Evolutionary conservation across 2,888 invertebrate species (phyloP), one percentile per base, ranked within the genome.

Genomic region (Acanthosepion pharaonis): DNA sequence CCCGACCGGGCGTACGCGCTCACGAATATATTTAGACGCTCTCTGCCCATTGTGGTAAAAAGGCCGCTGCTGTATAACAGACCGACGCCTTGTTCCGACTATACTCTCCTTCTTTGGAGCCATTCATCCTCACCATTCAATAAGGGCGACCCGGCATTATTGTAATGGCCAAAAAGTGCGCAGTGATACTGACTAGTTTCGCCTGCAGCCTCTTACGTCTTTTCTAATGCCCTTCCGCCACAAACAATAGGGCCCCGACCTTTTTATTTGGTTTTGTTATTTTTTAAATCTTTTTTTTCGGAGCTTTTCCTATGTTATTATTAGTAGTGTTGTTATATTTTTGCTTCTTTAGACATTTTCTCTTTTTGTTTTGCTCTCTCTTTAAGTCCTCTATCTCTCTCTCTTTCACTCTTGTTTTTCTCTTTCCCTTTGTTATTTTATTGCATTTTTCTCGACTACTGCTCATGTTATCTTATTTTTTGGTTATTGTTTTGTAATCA

Each of bases 101-200:
- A 28, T 78, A 78, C n/a, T 78, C 78, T 78, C 8, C 78, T 78
- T 78, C 78, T 78, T 78, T 78, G 78, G 78, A 78, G n/a, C n/a
- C 78, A 78, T 78, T 78, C 78, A 78, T 28, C 78, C 78, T 78
- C 28, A 15, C 78, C n/a, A 78, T 78, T 78, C 78, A 78, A 78
- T 78, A 78, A 78, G 78, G 78, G n/a, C n/a, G 33, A 78, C n/a
- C n/a, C 78, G n/a, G 78, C n/a, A 78, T 78, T 78, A 78, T 78
- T 78, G 78, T 78, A 78, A 78, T 78, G 78, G 78, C 78, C 78
- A 78, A 78, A 78, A 78, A 78, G n/a, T n/a, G 78, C 78, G 78
- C 78, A 78, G 33, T 78, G 78, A 78, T 78, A 78, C 78, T n/a
- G 78, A 78, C 78, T 33, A 33, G 78, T 78, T 78, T 78, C 78